A percentile compares a stretch with the other conserved stretches of the same genome.
Evolutionary conservation across 2,113 vertebrate species (phyloP).

Genomic region (Tautogolabrus adspersus): DNA sequence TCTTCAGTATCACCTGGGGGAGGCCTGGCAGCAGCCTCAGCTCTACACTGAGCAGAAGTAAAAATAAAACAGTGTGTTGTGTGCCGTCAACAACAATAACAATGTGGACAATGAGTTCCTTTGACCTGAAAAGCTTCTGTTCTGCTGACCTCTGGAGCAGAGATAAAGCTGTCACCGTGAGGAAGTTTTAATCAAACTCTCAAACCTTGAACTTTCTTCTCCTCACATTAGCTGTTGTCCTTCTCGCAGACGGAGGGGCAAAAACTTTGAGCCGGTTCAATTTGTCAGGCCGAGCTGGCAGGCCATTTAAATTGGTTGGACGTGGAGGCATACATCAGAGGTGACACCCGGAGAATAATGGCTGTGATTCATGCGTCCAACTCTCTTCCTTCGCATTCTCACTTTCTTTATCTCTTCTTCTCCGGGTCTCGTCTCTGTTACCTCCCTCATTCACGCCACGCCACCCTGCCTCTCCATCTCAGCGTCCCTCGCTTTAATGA

Average conservation of each 20-base stretch:
- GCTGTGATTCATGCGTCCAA: conserved; percentile 27
- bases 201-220: conserved; percentile 20
- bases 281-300: conserved; percentile 57
- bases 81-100: not conserved
- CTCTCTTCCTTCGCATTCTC: conserved; percentile 10
- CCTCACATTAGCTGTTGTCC: conserved; percentile 31
- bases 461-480: not conserved
- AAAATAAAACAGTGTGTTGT: not conserved
- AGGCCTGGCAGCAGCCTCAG: not conserved
- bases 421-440: not conserved
- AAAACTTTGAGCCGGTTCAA: conserved; percentile 43
- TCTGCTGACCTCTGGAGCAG: not conserved
- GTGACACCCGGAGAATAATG: conserved; percentile 50
- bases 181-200: conserved; percentile 8
- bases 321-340: conserved; percentile 43
- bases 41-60: not conserved
- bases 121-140: not conserved
- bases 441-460: not conserved
- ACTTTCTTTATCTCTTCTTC: conserved; percentile 32
- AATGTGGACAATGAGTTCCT: not conserved
- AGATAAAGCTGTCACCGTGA: not conserved
- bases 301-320: conserved; percentile 59
- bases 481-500: conserved; percentile 30
- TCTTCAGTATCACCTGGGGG: too few relatives aligned
- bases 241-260: not conserved